phyloP scores from a whole-genome alignment of 2,113 vertebrate genomes.

The Melanerpes formicivorus region DNA sequence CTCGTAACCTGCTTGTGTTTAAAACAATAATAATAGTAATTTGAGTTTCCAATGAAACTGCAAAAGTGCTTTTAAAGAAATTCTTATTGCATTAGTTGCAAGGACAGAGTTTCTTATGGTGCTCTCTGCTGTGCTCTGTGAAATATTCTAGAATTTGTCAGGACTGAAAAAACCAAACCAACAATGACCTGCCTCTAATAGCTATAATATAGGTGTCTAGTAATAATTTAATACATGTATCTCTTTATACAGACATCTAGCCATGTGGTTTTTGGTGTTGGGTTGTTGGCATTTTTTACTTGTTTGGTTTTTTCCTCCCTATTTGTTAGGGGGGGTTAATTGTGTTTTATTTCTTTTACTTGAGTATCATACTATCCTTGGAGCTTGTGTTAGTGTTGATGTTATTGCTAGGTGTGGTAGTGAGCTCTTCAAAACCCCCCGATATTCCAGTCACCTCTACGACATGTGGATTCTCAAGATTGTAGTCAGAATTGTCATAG shows the following conservation, averaged over 20 bases:
- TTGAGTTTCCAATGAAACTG: neutral
- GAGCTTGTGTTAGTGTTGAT: neutral
- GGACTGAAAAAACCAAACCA: neutral
- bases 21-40: neutral
- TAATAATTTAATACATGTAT: neutral
- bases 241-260: neutral
- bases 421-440: neutral
- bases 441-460: neutral
- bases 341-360: neutral
- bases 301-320: neutral
- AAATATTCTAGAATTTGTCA: neutral
- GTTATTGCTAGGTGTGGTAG: neutral
- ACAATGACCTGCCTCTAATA: neutral
- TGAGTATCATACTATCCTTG: neutral
- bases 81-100: neutral
- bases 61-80: neutral
- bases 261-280: neutral
- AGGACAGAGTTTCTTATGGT: neutral
- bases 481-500: neutral
- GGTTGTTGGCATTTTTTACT: too few relatives aligned
- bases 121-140: neutral
- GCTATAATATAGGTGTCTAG: neutral
- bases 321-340: neutral
- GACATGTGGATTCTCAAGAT: neutral
- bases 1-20: constrained; percentile 1